phyloP scores from a whole-genome alignment of 2,797 vertebrate species.

The Schizopygopsis malacanthus region DNA sequence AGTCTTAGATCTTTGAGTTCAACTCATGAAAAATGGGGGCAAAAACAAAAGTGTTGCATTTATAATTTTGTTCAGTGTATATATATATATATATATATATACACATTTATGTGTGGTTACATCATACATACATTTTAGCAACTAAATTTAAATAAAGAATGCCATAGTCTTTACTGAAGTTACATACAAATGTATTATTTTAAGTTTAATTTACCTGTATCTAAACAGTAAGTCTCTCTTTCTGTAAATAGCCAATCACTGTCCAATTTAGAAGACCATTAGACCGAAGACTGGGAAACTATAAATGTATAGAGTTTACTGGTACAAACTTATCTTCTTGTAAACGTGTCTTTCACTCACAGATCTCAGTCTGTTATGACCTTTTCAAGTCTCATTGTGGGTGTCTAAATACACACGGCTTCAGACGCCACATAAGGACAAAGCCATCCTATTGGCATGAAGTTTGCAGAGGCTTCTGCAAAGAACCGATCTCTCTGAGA shows the following conservation, averaged over 20 bases:
- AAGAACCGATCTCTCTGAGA: conserved; percentile 64
- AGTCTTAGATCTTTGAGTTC: no score
- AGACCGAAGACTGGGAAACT: not conserved
- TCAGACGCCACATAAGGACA: conserved; percentile 50
- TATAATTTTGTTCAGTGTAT: no score
- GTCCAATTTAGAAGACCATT: conserved; percentile 8
- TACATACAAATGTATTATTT: not conserved
- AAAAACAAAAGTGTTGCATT: no score
- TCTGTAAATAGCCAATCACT: not conserved
- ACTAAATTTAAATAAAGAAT: conserved; percentile 3
- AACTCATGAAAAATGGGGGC: no score
- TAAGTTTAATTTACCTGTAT: not conserved
- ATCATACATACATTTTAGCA: not conserved
- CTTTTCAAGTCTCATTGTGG: conserved; percentile 48
- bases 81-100: not conserved
- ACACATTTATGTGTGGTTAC: not conserved
- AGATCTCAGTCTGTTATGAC: conserved; percentile 20
- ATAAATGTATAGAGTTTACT: conserved; percentile 34
- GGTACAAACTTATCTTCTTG: conserved; percentile 27
- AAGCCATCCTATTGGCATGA: conserved; percentile 57
- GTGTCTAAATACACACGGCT: conserved; percentile 45
- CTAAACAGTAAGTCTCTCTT: not conserved
- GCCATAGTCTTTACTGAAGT: not conserved
- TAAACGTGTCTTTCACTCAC: conserved; percentile 34
- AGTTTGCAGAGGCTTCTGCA: conserved; percentile 60